Percentiles rank a stretch among this genome's conserved stretches.
Evolutionary conservation across 2,113 vertebrate genomes (phyloP).

Genomic region (Proterorhinus semilunaris): DNA sequence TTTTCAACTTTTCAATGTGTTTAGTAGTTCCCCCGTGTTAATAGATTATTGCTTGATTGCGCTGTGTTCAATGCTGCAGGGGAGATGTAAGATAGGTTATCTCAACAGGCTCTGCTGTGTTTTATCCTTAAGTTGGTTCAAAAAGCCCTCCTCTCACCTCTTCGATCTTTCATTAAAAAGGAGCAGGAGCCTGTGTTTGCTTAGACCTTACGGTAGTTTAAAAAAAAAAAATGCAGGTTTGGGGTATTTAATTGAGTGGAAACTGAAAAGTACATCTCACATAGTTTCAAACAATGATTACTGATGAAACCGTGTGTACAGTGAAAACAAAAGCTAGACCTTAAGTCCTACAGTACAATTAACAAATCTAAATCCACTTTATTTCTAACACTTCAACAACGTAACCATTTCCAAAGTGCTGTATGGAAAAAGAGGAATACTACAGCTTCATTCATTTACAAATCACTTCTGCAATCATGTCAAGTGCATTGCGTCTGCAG

Average conservation of each 20-base stretch:
- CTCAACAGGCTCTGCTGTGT: constrained; percentile 27
- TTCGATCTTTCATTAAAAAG: constrained; percentile 6
- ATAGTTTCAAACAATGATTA: background rate
- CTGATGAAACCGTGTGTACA: too few species aligned
- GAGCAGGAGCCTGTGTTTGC: background rate
- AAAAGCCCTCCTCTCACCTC: constrained; percentile 7
- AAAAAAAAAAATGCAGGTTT: background rate
- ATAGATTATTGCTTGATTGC: constrained; percentile 7
- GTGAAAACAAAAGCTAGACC: too few species aligned
- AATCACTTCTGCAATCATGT: too few species aligned
- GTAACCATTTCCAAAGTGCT: too few species aligned
- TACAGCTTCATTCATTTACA: too few species aligned
- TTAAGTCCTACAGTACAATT: too few species aligned
- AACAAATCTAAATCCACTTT: too few species aligned
- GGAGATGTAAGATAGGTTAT: constrained; percentile 24
- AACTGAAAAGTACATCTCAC: background rate
- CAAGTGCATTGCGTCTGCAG: too few species aligned
- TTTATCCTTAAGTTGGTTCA: background rate
- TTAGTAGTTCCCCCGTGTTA: background rate
- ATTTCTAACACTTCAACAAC: too few species aligned
- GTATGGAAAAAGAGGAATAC: too few species aligned
- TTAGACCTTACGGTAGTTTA: background rate
- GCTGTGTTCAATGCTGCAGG: constrained; percentile 26
- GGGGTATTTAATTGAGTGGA: background rate
- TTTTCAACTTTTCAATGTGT: background rate